phyloP scores from a whole-genome alignment of 2,113 vertebrate species.

The Forbesichthys papilliferus region DNA sequence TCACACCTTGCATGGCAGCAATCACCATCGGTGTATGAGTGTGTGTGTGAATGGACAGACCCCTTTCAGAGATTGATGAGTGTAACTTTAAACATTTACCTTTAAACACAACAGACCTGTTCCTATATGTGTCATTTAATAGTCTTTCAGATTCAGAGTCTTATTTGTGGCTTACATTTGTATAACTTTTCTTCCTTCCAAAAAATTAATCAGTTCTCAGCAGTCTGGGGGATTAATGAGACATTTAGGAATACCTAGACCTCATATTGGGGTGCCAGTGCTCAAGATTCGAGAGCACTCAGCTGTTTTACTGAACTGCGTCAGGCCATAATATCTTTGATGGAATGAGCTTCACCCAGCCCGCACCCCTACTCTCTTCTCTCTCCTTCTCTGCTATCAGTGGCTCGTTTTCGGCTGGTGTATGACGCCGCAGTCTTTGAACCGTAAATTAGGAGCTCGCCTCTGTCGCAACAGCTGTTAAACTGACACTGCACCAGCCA shows the following conservation, averaged over 20 bases:
- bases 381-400: constrained; percentile 40
- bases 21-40: too few species aligned
- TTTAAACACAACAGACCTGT: constrained; percentile 31
- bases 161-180: constrained; percentile 22
- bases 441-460: constrained; percentile 60
- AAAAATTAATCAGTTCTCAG: constrained; percentile 12
- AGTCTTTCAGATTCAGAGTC: constrained; percentile 13
- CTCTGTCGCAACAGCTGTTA: constrained; percentile 62
- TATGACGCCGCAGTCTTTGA: constrained; percentile 55
- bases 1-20: too few species aligned
- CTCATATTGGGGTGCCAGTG: constrained; percentile 32
- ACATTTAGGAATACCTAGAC: constrained; percentile 56
- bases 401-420: constrained; percentile 50
- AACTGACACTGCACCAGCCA: constrained; percentile 30
- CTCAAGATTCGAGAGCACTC: constrained; percentile 45
- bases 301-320: constrained; percentile 52
- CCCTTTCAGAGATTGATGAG: too few species aligned
- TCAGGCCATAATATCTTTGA: constrained; percentile 51
- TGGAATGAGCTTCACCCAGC: constrained; percentile 33
- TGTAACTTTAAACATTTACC: neutral
- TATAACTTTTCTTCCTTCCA: neutral
- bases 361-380: constrained; percentile 3
- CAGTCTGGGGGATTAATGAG: constrained; percentile 35
- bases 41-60: neutral
- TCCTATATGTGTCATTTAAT: constrained; percentile 31